These are phyloP conservation scores for Junonia oenone DNA, from an alignment of 2,888 invertebrate genomes.

Conservation along the genomic window DNA sequence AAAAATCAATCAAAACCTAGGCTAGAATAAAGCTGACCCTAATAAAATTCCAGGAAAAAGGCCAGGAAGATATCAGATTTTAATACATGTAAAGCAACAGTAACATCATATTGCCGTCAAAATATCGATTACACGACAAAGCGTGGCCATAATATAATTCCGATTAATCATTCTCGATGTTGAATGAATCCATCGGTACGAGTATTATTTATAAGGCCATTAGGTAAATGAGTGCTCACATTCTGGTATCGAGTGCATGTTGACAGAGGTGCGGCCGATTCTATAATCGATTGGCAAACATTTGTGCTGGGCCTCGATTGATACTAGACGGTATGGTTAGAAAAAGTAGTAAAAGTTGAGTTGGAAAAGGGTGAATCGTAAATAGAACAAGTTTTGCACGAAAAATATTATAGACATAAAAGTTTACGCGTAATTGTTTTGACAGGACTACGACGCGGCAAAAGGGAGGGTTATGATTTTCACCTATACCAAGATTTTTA, in stretches of 20 bases:
- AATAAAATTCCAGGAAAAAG: too few relatives aligned
- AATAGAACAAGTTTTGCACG: too few relatives aligned
- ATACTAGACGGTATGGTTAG: neutral
- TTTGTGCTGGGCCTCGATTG: constrained; percentile 7
- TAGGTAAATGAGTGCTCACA: constrained; percentile 19
- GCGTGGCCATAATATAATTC: constrained; percentile 1
- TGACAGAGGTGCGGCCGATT: constrained; percentile 34
- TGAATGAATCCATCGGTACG: constrained; percentile 1
- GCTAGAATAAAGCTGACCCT: too few relatives aligned
- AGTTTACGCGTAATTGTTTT: neutral
- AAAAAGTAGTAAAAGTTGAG: too few relatives aligned
- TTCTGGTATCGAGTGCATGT: constrained; percentile 27
- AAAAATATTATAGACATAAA: too few relatives aligned
- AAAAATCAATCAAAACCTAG: too few relatives aligned
- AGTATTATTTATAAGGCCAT: constrained; percentile 8
- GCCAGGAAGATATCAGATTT: too few relatives aligned
- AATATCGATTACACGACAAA: neutral
- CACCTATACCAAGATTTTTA: too few relatives aligned
- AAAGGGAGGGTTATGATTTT: too few relatives aligned
- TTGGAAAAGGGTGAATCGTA: too few relatives aligned
- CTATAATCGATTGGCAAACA: constrained; percentile 35
- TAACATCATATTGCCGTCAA: too few relatives aligned
- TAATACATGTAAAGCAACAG: too few relatives aligned
- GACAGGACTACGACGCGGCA: neutral
- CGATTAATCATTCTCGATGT: constrained; percentile 6